Percentiles rank a stretch among this genome's conserved stretches.
Conservation (phyloP, 1,140 invertebrate species). For the Parasteatoda tepidariorum region DNA sequence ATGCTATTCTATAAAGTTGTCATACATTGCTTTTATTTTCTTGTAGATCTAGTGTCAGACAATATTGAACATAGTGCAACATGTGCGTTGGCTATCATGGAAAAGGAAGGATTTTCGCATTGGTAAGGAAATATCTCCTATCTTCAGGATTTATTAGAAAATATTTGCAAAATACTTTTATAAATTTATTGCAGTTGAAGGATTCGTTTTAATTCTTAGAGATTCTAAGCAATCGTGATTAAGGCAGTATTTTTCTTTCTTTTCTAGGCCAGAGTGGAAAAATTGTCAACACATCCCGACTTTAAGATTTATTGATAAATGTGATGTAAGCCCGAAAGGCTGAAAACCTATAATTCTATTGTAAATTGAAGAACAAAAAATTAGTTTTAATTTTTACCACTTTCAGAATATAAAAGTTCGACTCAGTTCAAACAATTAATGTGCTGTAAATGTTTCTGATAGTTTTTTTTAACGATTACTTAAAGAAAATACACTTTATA, state of each 20-base stretch:
- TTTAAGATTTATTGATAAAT: constrained; percentile 15
- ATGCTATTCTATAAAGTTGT: too few relatives aligned
- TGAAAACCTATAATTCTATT: too few relatives aligned
- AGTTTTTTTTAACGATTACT: too few relatives aligned
- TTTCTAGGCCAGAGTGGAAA: constrained; percentile 26
- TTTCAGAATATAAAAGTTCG: too few relatives aligned
- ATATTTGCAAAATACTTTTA: background rate
- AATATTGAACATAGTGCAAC: constrained; percentile 8
- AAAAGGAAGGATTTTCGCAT: constrained; percentile 12
- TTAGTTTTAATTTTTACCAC: too few relatives aligned
- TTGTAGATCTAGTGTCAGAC: constrained; percentile 13
- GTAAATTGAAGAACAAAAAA: too few relatives aligned
- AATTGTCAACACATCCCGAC: constrained; percentile 4
- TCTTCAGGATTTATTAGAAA: background rate
- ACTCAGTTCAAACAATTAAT: too few relatives aligned
- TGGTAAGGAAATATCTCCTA: constrained; percentile 13
- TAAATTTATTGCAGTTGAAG: background rate
- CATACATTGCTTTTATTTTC: background rate
- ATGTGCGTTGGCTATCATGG: constrained; percentile 9
- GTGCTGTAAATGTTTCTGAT: too few relatives aligned
- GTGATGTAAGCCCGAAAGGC: background rate
- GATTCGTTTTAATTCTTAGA: too few relatives aligned
- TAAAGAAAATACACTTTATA: too few relatives aligned
- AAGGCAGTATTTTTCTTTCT: background rate
- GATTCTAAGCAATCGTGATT: background rate